A percentile compares a stretch with the other conserved stretches of the same genome.
Evolutionary conservation across 2,113 vertebrate species (phyloP).

Genomic region (Syrmaticus mikado): DNA sequence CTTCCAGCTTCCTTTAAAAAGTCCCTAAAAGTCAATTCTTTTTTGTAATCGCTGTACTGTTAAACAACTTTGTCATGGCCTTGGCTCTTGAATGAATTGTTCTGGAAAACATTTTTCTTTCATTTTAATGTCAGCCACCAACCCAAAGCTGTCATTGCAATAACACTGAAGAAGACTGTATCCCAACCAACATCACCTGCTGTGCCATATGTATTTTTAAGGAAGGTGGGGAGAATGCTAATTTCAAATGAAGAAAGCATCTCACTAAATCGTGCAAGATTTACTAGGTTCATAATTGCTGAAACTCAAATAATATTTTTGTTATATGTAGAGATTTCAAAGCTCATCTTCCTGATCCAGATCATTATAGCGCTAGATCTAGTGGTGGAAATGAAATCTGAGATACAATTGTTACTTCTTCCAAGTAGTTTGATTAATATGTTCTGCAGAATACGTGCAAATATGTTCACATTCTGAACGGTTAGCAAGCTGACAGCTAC

Average conservation of each 20-base stretch:
- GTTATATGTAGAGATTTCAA: not conserved
- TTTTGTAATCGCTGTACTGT: not conserved
- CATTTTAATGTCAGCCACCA: conserved; percentile 24
- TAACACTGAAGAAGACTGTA: conserved; percentile 9
- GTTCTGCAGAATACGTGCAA: conserved; percentile 34
- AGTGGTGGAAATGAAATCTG: not conserved
- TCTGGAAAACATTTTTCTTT: conserved; percentile 58
- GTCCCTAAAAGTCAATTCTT: not conserved
- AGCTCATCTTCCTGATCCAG: not conserved
- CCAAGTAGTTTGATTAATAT: conserved; percentile 25
- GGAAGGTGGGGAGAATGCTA: not conserved
- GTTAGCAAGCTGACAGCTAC: conserved; percentile 44
- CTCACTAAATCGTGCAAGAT: not conserved
- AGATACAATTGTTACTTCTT: not conserved
- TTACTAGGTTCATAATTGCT: not conserved
- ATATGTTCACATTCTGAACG: conserved; percentile 34
- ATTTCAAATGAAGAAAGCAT: not conserved
- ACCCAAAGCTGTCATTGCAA: not conserved
- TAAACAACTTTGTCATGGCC: conserved; percentile 39
- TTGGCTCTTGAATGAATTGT: not conserved
- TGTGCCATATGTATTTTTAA: not conserved
- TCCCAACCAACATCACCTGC: not conserved
- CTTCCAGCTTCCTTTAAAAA: not conserved
- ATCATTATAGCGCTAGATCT: not conserved
- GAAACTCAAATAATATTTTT: not conserved